Conservation (phyloP, 1,140 invertebrate genomes). For the Yoshiicerus persimilis region DNA sequence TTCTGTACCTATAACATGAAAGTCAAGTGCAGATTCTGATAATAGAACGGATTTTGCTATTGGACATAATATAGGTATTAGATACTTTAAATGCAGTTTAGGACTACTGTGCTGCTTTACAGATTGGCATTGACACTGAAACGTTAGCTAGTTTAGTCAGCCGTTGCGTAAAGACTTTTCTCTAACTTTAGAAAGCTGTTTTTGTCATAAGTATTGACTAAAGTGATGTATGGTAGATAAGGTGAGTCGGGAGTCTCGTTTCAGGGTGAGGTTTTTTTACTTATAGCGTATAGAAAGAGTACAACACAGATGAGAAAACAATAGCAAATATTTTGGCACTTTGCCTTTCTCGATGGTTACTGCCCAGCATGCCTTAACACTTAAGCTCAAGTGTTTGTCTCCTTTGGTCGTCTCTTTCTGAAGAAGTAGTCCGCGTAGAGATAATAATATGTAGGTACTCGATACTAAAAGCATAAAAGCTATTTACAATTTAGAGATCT, state of each 20-base stretch:
- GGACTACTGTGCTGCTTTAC: no score
- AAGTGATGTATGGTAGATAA: not conserved
- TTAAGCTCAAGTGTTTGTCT: not conserved
- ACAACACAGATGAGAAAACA: not conserved
- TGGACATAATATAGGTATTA: no score
- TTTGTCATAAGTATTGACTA: no score
- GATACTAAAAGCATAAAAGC: not conserved
- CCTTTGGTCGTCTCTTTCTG: not conserved
- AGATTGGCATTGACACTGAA: no score
- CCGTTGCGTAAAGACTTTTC: no score
- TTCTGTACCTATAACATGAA: no score
- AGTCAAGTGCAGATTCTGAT: no score
- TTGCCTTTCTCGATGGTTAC: not conserved
- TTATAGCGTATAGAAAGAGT: not conserved
- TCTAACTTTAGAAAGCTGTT: not conserved
- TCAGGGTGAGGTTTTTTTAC: not conserved
- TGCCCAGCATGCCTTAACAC: not conserved
- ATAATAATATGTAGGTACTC: not conserved
- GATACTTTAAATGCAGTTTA: no score
- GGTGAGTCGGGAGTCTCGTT: not conserved
- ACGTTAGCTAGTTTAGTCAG: no score
- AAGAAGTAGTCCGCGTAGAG: not conserved
- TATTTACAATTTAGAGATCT: not conserved
- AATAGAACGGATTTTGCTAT: no score
- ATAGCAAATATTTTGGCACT: not conserved